Percentiles rank a stretch among this genome's conserved stretches.
phyloP scores from a whole-genome alignment of 1,140 invertebrate genomes.

The Eumeta japonica region DNA sequence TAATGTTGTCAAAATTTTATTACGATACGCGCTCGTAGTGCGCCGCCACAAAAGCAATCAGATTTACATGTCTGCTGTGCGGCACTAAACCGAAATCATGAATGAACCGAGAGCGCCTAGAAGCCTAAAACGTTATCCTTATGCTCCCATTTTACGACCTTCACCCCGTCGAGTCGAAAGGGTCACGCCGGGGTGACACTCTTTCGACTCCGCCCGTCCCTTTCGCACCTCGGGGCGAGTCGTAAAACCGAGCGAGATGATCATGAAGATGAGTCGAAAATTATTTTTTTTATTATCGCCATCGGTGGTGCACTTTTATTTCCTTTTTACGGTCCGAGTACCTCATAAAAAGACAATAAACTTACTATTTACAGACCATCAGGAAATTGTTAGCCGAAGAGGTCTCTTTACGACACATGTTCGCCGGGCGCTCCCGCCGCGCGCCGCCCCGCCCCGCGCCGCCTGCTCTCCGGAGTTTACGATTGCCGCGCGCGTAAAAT shows the following conservation, averaged over 20 bases:
- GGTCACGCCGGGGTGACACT: slow-evolving; percentile 48
- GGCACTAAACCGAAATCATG: slow-evolving; percentile 57
- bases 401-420: slow-evolving; percentile 56
- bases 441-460: slow-evolving; percentile 26
- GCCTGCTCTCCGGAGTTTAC: slow-evolving; percentile 36
- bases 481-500: slow-evolving; percentile 46
- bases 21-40: too few relatives aligned
- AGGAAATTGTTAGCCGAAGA: slow-evolving; percentile 58
- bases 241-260: slow-evolving; percentile 49
- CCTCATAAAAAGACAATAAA: slow-evolving; percentile 59
- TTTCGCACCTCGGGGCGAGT: slow-evolving; percentile 20
- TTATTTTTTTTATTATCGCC: slow-evolving; percentile 60
- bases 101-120: slow-evolving; percentile 55
- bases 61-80: slow-evolving; percentile 53
- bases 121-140: slow-evolving; percentile 57
- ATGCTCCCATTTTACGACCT: slow-evolving; percentile 57
- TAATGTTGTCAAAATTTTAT: too few relatives aligned
- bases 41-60: too few relatives aligned
- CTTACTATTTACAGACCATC: slow-evolving; percentile 59
- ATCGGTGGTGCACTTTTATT: slow-evolving; percentile 58
- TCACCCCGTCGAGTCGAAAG: slow-evolving; percentile 52
- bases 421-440: slow-evolving; percentile 34
- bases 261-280: slow-evolving; percentile 56
- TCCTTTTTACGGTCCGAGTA: slow-evolving; percentile 59
- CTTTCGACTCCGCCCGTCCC: slow-evolving; percentile 37